These are phyloP conservation scores for Podarcis raffonei DNA, from an alignment of 2,113 vertebrate species.

Conservation along the genomic window DNA sequence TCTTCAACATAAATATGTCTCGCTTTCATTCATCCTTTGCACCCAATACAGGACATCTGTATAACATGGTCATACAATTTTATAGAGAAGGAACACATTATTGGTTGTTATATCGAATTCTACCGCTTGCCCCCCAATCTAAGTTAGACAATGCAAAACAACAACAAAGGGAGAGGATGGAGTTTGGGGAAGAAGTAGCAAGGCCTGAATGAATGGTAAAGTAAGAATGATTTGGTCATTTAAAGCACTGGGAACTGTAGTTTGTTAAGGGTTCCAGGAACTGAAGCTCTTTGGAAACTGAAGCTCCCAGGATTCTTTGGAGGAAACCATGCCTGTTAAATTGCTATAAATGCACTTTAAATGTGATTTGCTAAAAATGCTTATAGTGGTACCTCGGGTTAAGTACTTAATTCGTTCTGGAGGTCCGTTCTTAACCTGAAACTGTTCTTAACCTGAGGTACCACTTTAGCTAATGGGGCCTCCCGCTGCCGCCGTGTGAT, in stretches of 20 bases:
- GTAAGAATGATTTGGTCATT: conserved; percentile 13
- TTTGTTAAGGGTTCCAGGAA: background rate
- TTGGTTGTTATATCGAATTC: background rate
- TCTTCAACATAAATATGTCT: background rate
- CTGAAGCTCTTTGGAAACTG: too few species aligned
- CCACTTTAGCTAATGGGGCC: too few species aligned
- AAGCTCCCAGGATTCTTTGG: too few species aligned
- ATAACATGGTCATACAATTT: background rate
- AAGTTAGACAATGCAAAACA: background rate
- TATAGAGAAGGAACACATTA: background rate
- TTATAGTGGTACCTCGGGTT: too few species aligned
- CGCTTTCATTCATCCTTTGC: background rate
- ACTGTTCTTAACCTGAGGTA: too few species aligned
- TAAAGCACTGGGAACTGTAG: too few species aligned
- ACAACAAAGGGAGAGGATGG: background rate
- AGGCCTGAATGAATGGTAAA: conserved; percentile 17
- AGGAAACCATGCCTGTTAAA: too few species aligned
- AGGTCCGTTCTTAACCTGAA: too few species aligned
- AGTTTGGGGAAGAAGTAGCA: background rate
- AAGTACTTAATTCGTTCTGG: too few species aligned
- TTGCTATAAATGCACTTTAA: too few species aligned
- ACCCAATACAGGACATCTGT: background rate
- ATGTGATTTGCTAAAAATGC: background rate
- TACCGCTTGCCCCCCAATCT: too few species aligned
- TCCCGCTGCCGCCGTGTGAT: too few species aligned